phyloP scores from a whole-genome alignment of 2,113 vertebrate genomes.

The Bagarius yarrelli region DNA sequence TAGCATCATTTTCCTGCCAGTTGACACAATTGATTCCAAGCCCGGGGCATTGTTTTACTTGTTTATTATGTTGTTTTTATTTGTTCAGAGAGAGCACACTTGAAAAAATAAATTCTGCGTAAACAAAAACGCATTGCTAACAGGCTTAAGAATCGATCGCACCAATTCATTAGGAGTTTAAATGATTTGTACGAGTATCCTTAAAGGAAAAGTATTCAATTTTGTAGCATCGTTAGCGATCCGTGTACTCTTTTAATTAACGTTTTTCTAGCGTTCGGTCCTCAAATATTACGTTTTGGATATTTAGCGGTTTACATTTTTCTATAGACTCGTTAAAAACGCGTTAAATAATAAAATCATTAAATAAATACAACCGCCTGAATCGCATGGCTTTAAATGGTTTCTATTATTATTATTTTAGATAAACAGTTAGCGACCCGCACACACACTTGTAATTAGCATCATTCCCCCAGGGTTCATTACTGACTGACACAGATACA shows the following conservation, averaged over 20 bases:
- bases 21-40: not conserved
- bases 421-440: not conserved
- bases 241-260: not conserved
- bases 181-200: not conserved
- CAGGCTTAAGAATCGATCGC: not conserved
- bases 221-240: not conserved
- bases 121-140: not conserved
- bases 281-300: not conserved
- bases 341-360: too few relatives aligned
- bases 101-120: not conserved
- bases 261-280: not conserved
- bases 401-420: not conserved
- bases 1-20: not conserved
- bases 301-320: not conserved
- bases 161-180: not conserved
- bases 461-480: not conserved
- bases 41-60: not conserved
- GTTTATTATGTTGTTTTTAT: not conserved
- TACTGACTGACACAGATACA: constrained; percentile 13
- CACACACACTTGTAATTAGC: not conserved
- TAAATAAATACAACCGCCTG: too few relatives aligned
- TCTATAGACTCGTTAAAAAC: not conserved
- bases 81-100: not conserved
- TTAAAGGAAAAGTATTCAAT: not conserved
- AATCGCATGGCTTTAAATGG: too few relatives aligned